A percentile compares a stretch with the other conserved stretches of the same genome.
Evolutionary conservation across 2,888 invertebrate genomes (phyloP).

Genomic region (Melieria picta): DNA sequence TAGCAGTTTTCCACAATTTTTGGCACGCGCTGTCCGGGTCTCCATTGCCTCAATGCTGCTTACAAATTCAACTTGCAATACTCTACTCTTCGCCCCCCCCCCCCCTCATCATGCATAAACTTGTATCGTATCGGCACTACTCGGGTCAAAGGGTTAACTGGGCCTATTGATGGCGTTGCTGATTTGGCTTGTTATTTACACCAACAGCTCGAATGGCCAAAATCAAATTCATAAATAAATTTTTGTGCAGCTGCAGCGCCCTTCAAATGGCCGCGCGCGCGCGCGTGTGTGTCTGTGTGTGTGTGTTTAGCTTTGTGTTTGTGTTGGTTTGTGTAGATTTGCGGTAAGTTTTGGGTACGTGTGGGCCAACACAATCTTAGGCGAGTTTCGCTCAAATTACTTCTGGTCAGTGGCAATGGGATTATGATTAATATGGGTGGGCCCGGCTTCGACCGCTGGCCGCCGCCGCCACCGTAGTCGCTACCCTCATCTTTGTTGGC

Average conservation of each 20-base stretch:
- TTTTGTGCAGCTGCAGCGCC: slow-evolving; percentile 15
- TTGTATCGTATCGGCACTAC: no score
- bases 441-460: neutral
- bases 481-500: neutral
- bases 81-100: neutral
- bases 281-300: neutral
- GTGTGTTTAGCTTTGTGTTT: neutral
- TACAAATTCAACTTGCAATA: no score
- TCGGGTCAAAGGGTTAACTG: slow-evolving; percentile 24
- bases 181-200: slow-evolving; percentile 32
- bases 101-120: neutral
- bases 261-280: neutral
- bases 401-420: slow-evolving; percentile 30
- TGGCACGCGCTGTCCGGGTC: neutral
- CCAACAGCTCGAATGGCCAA: slow-evolving; percentile 25
- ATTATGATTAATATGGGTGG: slow-evolving; percentile 12
- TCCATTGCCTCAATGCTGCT: neutral
- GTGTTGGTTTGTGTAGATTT: neutral
- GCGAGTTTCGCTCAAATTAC: slow-evolving; percentile 15
- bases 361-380: neutral
- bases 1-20: neutral
- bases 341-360: no score
- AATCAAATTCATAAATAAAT: slow-evolving; percentile 37
- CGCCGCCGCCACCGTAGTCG: neutral
- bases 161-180: slow-evolving; percentile 20